phyloP scores from a whole-genome alignment of 2,797 vertebrate species.

The Ciconia nigra region DNA sequence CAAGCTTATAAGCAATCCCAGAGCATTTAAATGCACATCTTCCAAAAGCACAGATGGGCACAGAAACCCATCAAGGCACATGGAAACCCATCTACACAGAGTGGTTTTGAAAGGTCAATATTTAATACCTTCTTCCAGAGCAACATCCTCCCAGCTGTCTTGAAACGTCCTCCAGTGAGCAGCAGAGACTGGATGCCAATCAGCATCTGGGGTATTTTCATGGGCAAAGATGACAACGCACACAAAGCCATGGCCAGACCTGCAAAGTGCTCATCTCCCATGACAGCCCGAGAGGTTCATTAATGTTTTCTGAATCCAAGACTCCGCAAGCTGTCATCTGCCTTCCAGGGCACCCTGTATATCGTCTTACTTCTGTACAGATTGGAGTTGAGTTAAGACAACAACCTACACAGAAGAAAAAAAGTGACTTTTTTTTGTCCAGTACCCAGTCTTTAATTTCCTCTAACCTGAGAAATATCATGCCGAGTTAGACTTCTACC shows the following conservation, averaged over 20 bases:
- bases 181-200: neutral
- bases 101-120: neutral
- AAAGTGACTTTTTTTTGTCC: neutral
- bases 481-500: neutral
- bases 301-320: neutral
- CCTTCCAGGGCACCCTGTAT: neutral
- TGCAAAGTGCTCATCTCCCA: neutral
- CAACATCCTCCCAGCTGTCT: neutral
- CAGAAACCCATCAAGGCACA: too few relatives aligned
- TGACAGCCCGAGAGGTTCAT: rapidly evolving
- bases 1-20: neutral
- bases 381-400: neutral
- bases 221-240: neutral
- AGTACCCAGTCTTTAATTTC: neutral
- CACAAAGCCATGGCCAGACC: neutral
- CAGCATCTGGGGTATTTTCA: neutral
- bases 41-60: neutral
- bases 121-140: neutral
- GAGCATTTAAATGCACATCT: neutral
- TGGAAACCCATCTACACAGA: too few relatives aligned
- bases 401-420: rapidly evolving
- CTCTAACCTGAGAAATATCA: neutral
- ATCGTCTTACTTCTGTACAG: neutral
- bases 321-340: neutral
- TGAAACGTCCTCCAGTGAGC: neutral